Conservation (phyloP, 53 echinoderm and acorn worm species). For the Echinarachnius parma region DNA sequence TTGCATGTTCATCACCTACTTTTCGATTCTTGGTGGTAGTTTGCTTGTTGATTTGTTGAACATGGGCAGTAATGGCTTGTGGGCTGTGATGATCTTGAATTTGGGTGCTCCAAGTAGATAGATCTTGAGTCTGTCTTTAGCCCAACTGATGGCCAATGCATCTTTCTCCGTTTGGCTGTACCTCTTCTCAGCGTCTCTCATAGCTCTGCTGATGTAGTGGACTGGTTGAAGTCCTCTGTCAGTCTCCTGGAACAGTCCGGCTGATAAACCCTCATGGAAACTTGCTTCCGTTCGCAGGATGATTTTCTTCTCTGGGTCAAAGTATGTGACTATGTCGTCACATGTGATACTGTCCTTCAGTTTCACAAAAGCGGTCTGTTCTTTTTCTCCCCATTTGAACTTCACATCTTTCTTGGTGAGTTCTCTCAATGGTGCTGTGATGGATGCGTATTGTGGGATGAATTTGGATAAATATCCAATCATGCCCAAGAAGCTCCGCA, state of each 20-base stretch:
- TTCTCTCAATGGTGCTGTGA: conserved; percentile 49
- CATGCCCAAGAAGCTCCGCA: conserved; percentile 67
- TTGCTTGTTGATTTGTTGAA: conserved; percentile 46
- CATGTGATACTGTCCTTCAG: conserved; percentile 40
- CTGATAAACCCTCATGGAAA: conserved; percentile 40
- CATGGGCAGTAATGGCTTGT: conserved; percentile 23
- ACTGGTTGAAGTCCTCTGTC: conserved; percentile 41
- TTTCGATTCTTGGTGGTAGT: conserved; percentile 47
- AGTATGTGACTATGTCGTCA: conserved; percentile 31
- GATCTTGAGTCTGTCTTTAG: conserved; percentile 33
- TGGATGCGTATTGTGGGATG: conserved; percentile 20
- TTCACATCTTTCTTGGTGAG: conserved; percentile 45
- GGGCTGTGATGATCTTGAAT: conserved; percentile 32
- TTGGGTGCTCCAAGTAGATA: conserved; percentile 32
- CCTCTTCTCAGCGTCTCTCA: conserved; percentile 33
- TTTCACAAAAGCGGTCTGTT: conserved; percentile 9
- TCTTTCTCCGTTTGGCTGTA: conserved; percentile 46
- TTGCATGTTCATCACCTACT: conserved; percentile 46
- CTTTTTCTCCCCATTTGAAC: conserved; percentile 25
- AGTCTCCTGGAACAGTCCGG: conserved; percentile 42
- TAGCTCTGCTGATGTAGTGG: conserved; percentile 37
- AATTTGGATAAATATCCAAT: conserved; percentile 47
- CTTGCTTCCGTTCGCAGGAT: conserved; percentile 46
- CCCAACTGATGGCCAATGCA: conserved; percentile 34
- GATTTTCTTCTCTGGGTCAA: conserved; percentile 34